Evolutionary conservation across 2,888 invertebrate genomes (phyloP).

Genomic region (Ceriagrion tenellum): DNA sequence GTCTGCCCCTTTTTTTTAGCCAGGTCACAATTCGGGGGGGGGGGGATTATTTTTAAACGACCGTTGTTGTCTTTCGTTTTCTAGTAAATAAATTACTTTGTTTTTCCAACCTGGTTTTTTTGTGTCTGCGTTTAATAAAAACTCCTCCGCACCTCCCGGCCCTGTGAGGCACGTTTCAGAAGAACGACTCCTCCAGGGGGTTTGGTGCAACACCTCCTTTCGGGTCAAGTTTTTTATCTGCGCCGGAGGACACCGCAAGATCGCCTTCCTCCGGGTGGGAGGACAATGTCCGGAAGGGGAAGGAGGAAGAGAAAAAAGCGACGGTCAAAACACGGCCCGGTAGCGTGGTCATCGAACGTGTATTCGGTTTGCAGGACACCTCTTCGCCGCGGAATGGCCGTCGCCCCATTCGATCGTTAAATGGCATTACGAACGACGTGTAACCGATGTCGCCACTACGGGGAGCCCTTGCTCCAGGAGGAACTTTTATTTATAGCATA

Average conservation of each 20-base stretch:
- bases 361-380: neutral
- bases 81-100: too few relatives aligned
- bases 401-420: neutral
- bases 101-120: too few relatives aligned
- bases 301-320: neutral
- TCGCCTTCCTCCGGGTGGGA: neutral
- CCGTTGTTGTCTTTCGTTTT: too few relatives aligned
- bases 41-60: too few relatives aligned
- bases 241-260: conserved; percentile 37
- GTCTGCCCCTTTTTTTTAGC: too few relatives aligned
- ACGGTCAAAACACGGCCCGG: conserved; percentile 1
- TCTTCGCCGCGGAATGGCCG: neutral
- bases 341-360: neutral
- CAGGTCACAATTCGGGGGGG: too few relatives aligned
- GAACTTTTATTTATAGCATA: too few relatives aligned
- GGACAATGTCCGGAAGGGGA: neutral
- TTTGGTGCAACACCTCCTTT: neutral
- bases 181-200: neutral
- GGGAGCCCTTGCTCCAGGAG: neutral
- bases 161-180: too few relatives aligned
- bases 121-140: too few relatives aligned
- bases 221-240: neutral
- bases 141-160: too few relatives aligned
- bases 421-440: neutral
- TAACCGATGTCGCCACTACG: neutral